Conservation (phyloP, 2,797 vertebrate genomes). For the Coracias cyanogaster region DNA sequence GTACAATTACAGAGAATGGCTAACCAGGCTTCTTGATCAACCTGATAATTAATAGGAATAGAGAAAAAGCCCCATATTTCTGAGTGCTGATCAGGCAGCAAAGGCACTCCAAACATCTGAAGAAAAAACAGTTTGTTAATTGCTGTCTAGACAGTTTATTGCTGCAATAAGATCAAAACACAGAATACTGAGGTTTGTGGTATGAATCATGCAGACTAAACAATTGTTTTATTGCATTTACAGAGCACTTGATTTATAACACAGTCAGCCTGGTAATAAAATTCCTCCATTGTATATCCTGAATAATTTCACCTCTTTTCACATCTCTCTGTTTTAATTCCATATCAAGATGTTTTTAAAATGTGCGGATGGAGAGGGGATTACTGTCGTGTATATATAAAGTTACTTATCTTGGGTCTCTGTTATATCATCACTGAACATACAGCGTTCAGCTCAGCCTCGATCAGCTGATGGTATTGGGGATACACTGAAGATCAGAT, state of each 20-base stretch:
- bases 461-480: not conserved
- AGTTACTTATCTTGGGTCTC: not conserved
- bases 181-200: slow-evolving; percentile 90
- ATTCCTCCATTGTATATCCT: slow-evolving; percentile 79
- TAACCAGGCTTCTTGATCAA: slow-evolving; percentile 45
- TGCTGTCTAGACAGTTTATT: slow-evolving; percentile 99
- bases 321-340: slow-evolving; percentile 66
- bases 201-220: slow-evolving; percentile 92
- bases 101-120: slow-evolving; percentile 84
- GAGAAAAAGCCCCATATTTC: slow-evolving; percentile 65
- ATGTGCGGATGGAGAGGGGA: not conserved
- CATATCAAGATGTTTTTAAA: slow-evolving; percentile 21
- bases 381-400: not conserved
- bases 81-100: slow-evolving; percentile 64
- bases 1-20: not conserved
- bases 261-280: slow-evolving; percentile 78
- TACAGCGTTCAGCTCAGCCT: not conserved
- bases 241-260: slow-evolving; percentile 85
- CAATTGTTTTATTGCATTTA: slow-evolving; percentile 89
- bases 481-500: not conserved
- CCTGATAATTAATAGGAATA: slow-evolving; percentile 76
- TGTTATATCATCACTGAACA: not conserved
- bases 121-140: slow-evolving; percentile 87
- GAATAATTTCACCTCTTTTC: slow-evolving; percentile 80
- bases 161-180: slow-evolving; percentile 96